A percentile compares a stretch with the other conserved stretches of the same genome.
Conservation (phyloP, 2,888 invertebrate genomes). For the Charanyca ferruginea region DNA sequence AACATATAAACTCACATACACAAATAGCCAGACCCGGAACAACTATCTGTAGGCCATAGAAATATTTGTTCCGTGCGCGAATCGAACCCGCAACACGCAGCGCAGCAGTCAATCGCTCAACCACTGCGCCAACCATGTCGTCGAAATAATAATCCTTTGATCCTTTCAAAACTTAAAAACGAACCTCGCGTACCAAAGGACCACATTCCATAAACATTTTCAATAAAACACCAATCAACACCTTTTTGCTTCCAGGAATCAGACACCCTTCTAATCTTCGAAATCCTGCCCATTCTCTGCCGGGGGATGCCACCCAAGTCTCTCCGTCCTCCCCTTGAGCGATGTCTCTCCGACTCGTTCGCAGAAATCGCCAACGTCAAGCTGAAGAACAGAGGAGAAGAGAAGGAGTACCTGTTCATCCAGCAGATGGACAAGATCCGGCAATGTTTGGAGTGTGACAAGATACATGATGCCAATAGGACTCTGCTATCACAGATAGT, state of each 20-base stretch:
- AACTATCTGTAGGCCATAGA: too few species aligned
- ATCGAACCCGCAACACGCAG: too few species aligned
- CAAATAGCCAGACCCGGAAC: too few species aligned
- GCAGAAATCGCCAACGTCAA: slow-evolving; percentile 65
- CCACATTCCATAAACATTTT: neutral
- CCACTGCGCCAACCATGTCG: too few species aligned
- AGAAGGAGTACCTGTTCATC: slow-evolving; percentile 72
- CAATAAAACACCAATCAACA: neutral
- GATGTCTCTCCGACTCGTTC: slow-evolving; percentile 83
- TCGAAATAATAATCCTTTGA: too few species aligned
- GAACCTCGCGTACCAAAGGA: neutral
- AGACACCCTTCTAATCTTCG: slow-evolving; percentile 85
- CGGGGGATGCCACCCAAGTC: slow-evolving; percentile 91
- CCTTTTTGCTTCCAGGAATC: slow-evolving; percentile 78
- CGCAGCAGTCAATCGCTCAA: too few species aligned
- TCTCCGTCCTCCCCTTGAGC: slow-evolving; percentile 89
- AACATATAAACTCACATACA: too few species aligned
- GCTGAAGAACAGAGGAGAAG: slow-evolving; percentile 41
- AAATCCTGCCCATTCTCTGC: slow-evolving; percentile 90
- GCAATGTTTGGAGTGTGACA: slow-evolving; percentile 85
- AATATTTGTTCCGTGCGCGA: too few species aligned
- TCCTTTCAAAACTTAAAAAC: too few species aligned
- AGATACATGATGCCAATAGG: slow-evolving; percentile 92
- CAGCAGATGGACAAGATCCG: slow-evolving; percentile 78
- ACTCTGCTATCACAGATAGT: slow-evolving; percentile 86